Conservation (phyloP, 2,113 vertebrate species). For the Trichechus manatus region DNA sequence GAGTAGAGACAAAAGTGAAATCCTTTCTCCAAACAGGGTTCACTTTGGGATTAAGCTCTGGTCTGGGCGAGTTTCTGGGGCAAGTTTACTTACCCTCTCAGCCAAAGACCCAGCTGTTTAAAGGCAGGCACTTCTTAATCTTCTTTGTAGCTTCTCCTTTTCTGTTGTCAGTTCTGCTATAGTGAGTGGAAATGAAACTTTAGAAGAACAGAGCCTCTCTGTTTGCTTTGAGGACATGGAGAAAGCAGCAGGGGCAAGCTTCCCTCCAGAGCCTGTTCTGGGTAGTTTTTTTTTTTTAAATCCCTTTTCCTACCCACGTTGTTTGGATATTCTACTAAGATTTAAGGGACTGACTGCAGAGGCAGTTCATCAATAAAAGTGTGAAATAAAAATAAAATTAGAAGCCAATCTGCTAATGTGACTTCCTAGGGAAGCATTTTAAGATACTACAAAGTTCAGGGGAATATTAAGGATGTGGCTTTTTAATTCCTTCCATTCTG, state of each 20-base stretch:
- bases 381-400: conserved; percentile 51
- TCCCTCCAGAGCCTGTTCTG: background rate
- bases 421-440: conserved; percentile 13
- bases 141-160: background rate
- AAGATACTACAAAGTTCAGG: conserved; percentile 17
- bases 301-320: background rate
- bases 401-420: background rate
- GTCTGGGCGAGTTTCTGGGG: background rate
- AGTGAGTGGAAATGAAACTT: background rate
- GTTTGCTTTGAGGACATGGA: background rate
- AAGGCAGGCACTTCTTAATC: background rate
- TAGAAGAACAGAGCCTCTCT: background rate
- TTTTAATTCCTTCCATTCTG: conserved; percentile 29
- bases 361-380: background rate
- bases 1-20: background rate
- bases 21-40: background rate
- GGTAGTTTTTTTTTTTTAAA: background rate
- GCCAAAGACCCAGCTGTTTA: background rate
- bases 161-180: background rate
- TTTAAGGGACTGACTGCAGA: background rate
- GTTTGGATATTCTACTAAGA: background rate
- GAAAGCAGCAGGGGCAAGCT: background rate
- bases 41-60: background rate
- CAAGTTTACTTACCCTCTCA: background rate
- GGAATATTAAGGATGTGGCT: background rate